Evolutionary conservation across 2,888 invertebrate genomes (phyloP).

Genomic region (Sarcophaga subvicina): DNA sequence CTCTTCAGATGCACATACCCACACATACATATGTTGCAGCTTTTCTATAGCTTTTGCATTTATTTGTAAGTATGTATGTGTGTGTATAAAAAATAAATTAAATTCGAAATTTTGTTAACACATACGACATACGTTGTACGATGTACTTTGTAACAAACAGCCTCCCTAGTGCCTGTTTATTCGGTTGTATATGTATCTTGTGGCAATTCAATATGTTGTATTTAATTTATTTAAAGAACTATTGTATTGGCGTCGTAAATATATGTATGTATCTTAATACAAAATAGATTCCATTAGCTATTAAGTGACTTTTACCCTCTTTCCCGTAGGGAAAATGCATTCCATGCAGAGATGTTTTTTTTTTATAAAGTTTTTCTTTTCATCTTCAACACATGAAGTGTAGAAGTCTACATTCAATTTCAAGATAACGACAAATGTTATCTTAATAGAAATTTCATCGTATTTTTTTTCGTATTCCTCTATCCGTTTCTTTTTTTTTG

Average conservation of each 20-base stretch:
- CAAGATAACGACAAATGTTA: slow-evolving; percentile 64
- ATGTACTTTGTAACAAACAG: too few relatives aligned
- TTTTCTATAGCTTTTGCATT: too few relatives aligned
- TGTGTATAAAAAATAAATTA: too few relatives aligned
- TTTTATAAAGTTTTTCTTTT: slow-evolving; percentile 5
- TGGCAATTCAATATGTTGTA: slow-evolving; percentile 1
- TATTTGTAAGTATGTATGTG: too few relatives aligned
- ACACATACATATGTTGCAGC: too few relatives aligned
- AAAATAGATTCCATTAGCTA: slow-evolving; percentile 67
- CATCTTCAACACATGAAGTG: slow-evolving; percentile 3
- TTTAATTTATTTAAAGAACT: slow-evolving; percentile 40
- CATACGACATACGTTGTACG: too few relatives aligned
- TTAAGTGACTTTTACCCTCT: slow-evolving; percentile 64
- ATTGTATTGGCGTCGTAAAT: slow-evolving; percentile 16
- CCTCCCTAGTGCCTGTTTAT: not conserved
- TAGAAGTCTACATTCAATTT: slow-evolving; percentile 55
- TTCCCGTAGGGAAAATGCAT: slow-evolving; percentile 53
- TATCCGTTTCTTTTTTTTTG: not conserved
- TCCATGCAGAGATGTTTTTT: slow-evolving; percentile 9
- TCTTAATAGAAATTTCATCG: slow-evolving; percentile 65
- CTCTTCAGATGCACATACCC: too few relatives aligned
- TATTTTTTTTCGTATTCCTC: slow-evolving; percentile 1
- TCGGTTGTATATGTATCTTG: not conserved
- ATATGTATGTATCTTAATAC: slow-evolving; percentile 36
- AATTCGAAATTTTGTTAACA: too few relatives aligned